Evolutionary conservation across 1,140 invertebrate species (phyloP), one percentile per base, ranked within the genome.

Genomic region (Agrypnia vestita): DNA sequence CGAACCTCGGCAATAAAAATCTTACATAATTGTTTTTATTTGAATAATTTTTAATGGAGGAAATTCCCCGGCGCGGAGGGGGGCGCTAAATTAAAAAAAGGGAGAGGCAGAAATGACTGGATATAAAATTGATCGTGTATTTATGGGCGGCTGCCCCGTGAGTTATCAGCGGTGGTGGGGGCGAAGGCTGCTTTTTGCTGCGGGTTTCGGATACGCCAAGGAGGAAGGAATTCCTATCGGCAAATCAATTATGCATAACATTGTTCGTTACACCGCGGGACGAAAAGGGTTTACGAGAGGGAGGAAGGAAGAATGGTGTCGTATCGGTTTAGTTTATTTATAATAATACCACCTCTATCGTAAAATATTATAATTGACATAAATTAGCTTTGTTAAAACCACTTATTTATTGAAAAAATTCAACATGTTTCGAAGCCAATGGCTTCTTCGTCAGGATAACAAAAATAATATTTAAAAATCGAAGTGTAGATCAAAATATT

Each of bases 221-320:
- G 78, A 80, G 80, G 79, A 80, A 80, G 80, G 82, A 80, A 83
- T 83, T 83, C 80, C 82, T 83, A 83, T 83, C 82, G 79, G 79
- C 80, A 62, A 81, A 83, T 83, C 76, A 83, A 83, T 83, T 83
- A 83, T 83, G 82, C 82, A 83, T 83, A 83, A 83, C 82, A 83
- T 83, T 83, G 80, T 83, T 83, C 82, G 81, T 83, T 83, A 81
- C 75, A 80, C 81, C 76, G 44, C 35, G 76, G 64, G 67, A 71
- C 4, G 76, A 46, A 35, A 35, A 61, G 25, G 43, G 43, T 15
- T 19, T 43, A 21, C 15, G 53, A 72, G 71, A 72, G 74, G 74
- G 74, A 49, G 61, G 69, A 35, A 35, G 15, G 11, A 25, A 13
- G 25, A 64, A 47, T 62, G 21, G 47, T 69, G 35, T 53, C 51